phyloP scores from a whole-genome alignment of 2,113 vertebrate genomes.

The Vidua macroura region DNA sequence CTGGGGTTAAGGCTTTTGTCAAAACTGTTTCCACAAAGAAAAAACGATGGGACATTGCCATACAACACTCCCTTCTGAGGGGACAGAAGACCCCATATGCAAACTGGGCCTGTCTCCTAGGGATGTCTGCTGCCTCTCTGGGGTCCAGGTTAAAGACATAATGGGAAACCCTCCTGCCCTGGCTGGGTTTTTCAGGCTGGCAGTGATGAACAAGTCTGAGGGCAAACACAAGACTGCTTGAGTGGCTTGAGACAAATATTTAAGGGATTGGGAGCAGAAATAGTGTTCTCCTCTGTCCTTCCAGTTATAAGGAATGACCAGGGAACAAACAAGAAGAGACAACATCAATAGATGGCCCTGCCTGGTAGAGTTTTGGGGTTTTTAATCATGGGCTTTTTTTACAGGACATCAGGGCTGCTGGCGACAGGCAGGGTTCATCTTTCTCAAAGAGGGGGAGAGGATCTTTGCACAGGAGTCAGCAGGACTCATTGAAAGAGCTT shows the following conservation, averaged over 20 bases:
- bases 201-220: neutral
- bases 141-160: neutral
- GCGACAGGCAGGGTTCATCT: rapidly evolving
- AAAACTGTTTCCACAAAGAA: neutral
- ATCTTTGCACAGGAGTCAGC: neutral
- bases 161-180: neutral
- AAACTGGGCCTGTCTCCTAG: too few species aligned
- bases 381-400: neutral
- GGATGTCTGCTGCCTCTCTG: neutral
- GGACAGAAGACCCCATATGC: neutral
- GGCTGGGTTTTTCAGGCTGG: neutral
- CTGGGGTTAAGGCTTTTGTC: neutral
- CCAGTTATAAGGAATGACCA: neutral
- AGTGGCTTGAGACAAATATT: neutral
- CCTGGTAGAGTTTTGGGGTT: neutral
- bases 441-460: neutral
- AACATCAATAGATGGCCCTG: neutral
- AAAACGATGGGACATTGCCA: rapidly evolving
- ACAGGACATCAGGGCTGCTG: neutral
- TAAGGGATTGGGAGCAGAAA: neutral
- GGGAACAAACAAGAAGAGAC: neutral
- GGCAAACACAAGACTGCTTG: neutral
- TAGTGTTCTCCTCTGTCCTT: neutral
- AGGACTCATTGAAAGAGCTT: neutral
- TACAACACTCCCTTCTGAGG: neutral